A percentile compares a stretch with the other conserved stretches of the same genome.
Conservation (phyloP, 1,140 invertebrate genomes). For the Popillia japonica region DNA sequence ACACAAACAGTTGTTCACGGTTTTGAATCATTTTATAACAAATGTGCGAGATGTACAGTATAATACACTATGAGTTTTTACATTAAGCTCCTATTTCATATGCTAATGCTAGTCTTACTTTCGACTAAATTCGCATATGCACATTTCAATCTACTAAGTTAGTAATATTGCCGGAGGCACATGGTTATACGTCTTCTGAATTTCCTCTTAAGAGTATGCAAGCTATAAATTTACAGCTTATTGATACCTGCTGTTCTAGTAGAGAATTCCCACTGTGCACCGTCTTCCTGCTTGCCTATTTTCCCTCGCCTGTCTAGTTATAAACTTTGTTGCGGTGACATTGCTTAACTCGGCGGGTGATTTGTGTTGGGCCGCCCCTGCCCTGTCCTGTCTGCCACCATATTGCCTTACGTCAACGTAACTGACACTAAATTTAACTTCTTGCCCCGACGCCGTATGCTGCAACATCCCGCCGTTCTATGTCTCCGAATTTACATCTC, state of each 20-base stretch:
- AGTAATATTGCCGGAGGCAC: neutral
- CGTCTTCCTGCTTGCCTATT: neutral
- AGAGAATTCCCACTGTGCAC: conserved; percentile 40
- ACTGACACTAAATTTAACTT: conserved; percentile 41
- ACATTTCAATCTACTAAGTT: neutral
- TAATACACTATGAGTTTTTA: no score
- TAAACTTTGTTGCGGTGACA: conserved; percentile 49
- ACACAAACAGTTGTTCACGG: no score
- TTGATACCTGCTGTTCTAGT: conserved; percentile 38
- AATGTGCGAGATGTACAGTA: no score
- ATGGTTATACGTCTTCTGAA: neutral
- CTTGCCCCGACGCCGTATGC: conserved; percentile 9
- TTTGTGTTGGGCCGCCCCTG: conserved; percentile 51
- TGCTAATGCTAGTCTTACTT: no score
- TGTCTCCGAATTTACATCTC: conserved; percentile 37
- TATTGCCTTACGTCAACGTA: conserved; percentile 38
- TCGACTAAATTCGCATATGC: no score
- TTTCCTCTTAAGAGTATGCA: conserved; percentile 8
- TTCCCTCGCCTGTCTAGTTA: conserved; percentile 29
- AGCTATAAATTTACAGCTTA: conserved; percentile 38
- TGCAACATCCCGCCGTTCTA: neutral
- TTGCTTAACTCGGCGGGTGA: conserved; percentile 52
- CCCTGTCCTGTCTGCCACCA: conserved; percentile 46
- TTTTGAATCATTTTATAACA: no score
- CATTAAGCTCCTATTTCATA: no score